These are phyloP conservation scores for Micromys minutus DNA, from an alignment of 2,113 vertebrate species.

Conservation along the genomic window DNA sequence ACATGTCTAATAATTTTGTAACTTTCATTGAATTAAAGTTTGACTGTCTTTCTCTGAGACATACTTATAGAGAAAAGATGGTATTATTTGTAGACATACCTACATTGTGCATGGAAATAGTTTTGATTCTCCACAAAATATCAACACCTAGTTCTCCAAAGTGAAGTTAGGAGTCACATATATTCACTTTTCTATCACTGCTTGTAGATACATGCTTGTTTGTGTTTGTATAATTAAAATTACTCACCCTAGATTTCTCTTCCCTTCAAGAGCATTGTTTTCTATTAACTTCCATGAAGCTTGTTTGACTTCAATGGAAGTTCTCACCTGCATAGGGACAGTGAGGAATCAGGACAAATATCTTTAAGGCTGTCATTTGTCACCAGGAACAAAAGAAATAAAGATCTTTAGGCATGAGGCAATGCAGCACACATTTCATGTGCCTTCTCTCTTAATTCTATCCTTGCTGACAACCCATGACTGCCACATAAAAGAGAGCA, in stretches of 20 bases:
- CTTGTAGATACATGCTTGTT: conserved; percentile 71
- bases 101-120: neutral
- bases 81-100: conserved; percentile 47
- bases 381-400: conserved; percentile 80
- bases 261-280: conserved; percentile 75
- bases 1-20: conserved; percentile 15
- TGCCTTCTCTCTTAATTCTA: conserved; percentile 80
- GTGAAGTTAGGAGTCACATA: conserved; percentile 49
- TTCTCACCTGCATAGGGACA: conserved; percentile 76
- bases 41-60: neutral
- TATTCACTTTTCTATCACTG: conserved; percentile 58
- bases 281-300: conserved; percentile 74
- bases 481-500: conserved; percentile 80
- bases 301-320: conserved; percentile 76
- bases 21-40: conserved; percentile 24
- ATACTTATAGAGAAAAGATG: neutral
- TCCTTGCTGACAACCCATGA: conserved; percentile 79
- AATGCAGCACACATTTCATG: conserved; percentile 43
- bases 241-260: conserved; percentile 72
- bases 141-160: conserved; percentile 1
- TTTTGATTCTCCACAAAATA: conserved; percentile 29
- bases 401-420: conserved; percentile 74
- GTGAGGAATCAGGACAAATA: conserved; percentile 76
- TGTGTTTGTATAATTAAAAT: conserved; percentile 79
- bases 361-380: conserved; percentile 83